Evolutionary conservation across 2,113 vertebrate species (phyloP), one percentile per base, ranked within the genome.

Genomic region (Seriola quinqueradiata): DNA sequence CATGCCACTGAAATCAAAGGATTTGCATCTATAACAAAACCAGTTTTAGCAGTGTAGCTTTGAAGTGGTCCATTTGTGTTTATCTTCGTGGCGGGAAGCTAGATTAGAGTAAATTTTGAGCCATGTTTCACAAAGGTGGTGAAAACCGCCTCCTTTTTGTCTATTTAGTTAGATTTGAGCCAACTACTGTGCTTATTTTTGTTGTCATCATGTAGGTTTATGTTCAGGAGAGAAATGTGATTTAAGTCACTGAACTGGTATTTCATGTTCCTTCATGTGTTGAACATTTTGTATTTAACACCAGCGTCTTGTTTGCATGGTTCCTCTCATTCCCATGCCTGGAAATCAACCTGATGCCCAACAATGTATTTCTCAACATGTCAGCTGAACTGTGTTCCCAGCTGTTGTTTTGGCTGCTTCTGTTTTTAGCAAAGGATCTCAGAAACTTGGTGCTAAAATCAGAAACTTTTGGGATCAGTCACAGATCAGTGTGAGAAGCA

Each of bases 51-150:
- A 63, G 82, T 44, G 10, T 5, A 32, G 77, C 86, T 93, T 93
- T 93, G 91, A 88, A 87, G 84, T 60, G 81, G 82, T 85, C 86
- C 91, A 60, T 89, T 90, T 87, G 87, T 91, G 86, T 90, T 89
- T 87, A 80, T 65, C 67, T 86, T 88, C 72, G 55, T 54, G 66
- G 77, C 84, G 58, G 87, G 83, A 64, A 91, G 70, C 57, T 78
- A 82, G 89, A 92, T 90, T 90, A 83, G 69, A 70, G 74, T 81
- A 76, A 59, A 84, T 87, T 85, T 44, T 79, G 52, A 90, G 78
- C 84, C 80, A 23, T 44, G 82, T 86, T 84, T 91, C 85, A 64
- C 75, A 89, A 89, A 89, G 87, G 80, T 88, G 81, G 73, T 69
- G 77, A 83, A 88, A 92, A 90, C 77, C 80, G 76, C 16, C 73